Percentiles rank a stretch among this genome's conserved stretches.
Conservation (phyloP, 2,113 vertebrate genomes). For the Thinocorus orbignyianus region DNA sequence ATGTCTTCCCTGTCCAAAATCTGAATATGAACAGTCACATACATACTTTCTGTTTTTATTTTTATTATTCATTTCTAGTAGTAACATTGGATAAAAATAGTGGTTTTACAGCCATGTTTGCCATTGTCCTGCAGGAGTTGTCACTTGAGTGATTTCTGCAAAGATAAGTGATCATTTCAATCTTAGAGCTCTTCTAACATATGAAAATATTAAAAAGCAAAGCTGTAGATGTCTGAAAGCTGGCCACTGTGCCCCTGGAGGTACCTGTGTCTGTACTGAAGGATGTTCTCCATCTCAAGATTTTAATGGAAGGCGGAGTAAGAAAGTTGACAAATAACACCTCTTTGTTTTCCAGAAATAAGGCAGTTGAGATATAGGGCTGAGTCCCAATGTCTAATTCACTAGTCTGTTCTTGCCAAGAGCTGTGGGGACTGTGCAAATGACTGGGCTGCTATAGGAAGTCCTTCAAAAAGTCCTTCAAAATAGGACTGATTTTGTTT, state of each 20-base stretch:
- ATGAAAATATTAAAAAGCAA: not conserved
- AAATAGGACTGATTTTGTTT: not conserved
- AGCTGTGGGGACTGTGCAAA: not conserved
- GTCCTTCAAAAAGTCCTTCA: not conserved
- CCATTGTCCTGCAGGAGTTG: not conserved
- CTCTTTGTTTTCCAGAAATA: not conserved
- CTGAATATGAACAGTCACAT: accelerated
- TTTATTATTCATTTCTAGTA: not conserved
- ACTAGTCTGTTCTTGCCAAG: not conserved
- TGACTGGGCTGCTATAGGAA: not conserved
- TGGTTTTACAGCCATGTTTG: not conserved
- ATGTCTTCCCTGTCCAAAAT: not conserved
- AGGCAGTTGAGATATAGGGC: not conserved
- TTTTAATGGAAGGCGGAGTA: not conserved
- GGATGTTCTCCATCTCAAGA: not conserved
- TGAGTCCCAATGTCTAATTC: not conserved
- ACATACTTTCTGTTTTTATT: not conserved
- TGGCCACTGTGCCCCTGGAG: not conserved
- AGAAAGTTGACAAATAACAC: not conserved
- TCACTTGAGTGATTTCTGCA: not conserved
- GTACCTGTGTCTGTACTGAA: not conserved
- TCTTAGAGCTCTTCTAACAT: not conserved
- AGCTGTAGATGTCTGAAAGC: not conserved
- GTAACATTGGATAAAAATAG: accelerated
- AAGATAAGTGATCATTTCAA: not conserved